Base-by-base conservation (phyloP, 2,797 vertebrate genomes). In the Crenuchus spilurus region DNA sequence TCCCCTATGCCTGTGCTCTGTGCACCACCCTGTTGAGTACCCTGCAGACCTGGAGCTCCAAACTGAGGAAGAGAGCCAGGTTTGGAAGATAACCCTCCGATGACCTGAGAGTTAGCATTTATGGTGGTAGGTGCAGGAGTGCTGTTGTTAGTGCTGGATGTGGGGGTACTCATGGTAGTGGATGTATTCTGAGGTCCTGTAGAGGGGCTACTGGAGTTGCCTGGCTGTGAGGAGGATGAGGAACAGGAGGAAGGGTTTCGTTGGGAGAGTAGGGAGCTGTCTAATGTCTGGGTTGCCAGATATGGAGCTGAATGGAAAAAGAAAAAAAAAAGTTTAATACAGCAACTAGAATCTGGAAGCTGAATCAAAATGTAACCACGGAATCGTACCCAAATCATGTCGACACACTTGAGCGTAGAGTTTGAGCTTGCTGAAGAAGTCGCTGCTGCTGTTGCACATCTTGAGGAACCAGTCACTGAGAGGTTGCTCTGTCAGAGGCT, bases 361-460 rank as follows among this genome's bases (percentile, higher is more conserved):
- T 7, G 18, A 42, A 14, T 16, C 1, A 60, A 14, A 30, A 30
- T 6, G 0, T 9, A 4, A 18, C 1, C 0, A 18, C 2, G 18
- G 1, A 5, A 54, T 63, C 88, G 0, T 94, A 99, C 98, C 98
- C 71, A 99, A 90, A 84, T 97, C 96, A 0, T 98, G 96, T 90
- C 93, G 94, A 93, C 97, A 99, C 84, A 99, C 96, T 97, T 99
- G 97, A 83, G 98, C 97, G 49, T 98, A 99, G 78, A 99, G 94
- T 88, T 96, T 97, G 84, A 99, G 95, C 88, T 97, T 98, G 84
- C 93, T 94, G 88, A 97, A 96, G 0, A 95, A 94, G 67, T 99
- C 98, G 1, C 83, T 94, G 94, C 92, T 95, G 90, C 93, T 66
- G 52, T 28, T 94, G 84, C 94, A 89, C 76, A 94, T 91, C 85